Evolutionary conservation across 2,113 vertebrate genomes (phyloP).

Genomic region (Albula glossodonta): DNA sequence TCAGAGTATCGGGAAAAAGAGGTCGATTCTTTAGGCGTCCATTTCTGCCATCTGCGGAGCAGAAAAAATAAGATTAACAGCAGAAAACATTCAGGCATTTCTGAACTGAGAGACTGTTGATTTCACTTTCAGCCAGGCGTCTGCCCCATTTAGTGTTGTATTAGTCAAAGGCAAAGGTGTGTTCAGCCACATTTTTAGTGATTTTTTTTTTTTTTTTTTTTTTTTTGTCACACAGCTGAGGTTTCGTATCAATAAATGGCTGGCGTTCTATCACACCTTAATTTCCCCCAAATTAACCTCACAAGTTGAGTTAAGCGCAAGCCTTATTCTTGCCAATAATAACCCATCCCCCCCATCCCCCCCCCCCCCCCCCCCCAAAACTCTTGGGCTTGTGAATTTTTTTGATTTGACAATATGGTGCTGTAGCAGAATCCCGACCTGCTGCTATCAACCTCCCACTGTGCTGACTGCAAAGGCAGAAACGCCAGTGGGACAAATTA

Average conservation of each 20-base stretch:
- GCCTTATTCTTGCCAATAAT: neutral
- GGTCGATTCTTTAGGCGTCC: slow-evolving; percentile 7
- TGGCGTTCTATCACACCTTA: too few species aligned
- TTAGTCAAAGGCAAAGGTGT: too few species aligned
- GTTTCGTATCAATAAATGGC: too few species aligned
- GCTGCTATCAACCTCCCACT: slow-evolving; percentile 23
- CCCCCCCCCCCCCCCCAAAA: too few species aligned
- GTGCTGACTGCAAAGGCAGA: slow-evolving; percentile 65
- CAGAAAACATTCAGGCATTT: too few species aligned
- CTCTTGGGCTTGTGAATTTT: neutral
- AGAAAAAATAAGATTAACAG: neutral
- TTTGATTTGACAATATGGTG: neutral
- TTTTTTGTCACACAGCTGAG: too few species aligned
- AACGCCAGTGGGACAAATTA: slow-evolving; percentile 72
- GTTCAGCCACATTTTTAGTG: too few species aligned
- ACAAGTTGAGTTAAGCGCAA: neutral
- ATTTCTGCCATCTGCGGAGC: slow-evolving; percentile 8
- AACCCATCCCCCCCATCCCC: neutral
- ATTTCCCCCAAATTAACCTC: neutral
- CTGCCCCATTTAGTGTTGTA: too few species aligned
- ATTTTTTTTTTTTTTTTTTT: too few species aligned
- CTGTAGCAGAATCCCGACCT: too few species aligned
- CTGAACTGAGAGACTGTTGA: too few species aligned
- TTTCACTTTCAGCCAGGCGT: too few species aligned
- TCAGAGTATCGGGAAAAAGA: neutral